phyloP scores from a whole-genome alignment of 2,888 invertebrate genomes.

The Lathronympha strigana region DNA sequence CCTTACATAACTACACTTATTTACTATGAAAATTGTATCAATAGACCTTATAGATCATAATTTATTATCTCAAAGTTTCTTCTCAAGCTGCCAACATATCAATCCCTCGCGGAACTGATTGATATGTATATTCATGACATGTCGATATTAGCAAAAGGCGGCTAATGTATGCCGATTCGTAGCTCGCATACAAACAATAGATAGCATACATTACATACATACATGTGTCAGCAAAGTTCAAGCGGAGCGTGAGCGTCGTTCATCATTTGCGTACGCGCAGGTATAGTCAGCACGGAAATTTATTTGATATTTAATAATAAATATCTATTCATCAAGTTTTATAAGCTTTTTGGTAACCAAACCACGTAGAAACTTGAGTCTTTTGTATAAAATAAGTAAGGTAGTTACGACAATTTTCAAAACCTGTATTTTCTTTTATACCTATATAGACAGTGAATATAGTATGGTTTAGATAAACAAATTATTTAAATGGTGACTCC shows the following conservation, averaged over 20 bases:
- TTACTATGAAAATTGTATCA: no score
- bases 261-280: slow-evolving; percentile 18
- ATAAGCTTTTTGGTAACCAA: no score
- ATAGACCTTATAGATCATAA: no score
- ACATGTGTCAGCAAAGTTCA: slow-evolving; percentile 31
- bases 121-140: neutral
- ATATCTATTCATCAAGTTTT: neutral
- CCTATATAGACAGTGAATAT: no score
- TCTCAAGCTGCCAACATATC: neutral
- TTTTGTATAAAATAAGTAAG: no score
- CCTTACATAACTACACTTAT: no score
- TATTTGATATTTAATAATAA: no score
- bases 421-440: no score
- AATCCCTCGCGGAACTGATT: neutral
- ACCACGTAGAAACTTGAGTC: no score
- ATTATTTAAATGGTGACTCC: no score
- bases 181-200: slow-evolving; percentile 27
- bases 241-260: slow-evolving; percentile 14
- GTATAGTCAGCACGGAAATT: slow-evolving; percentile 12
- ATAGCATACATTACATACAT: slow-evolving; percentile 26
- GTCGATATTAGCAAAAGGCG: neutral
- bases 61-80: neutral
- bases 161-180: neutral
- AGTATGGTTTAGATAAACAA: no score
- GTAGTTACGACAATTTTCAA: no score